phyloP scores from a whole-genome alignment of 2,113 vertebrate genomes.

The Psittacula cyanocephala region DNA sequence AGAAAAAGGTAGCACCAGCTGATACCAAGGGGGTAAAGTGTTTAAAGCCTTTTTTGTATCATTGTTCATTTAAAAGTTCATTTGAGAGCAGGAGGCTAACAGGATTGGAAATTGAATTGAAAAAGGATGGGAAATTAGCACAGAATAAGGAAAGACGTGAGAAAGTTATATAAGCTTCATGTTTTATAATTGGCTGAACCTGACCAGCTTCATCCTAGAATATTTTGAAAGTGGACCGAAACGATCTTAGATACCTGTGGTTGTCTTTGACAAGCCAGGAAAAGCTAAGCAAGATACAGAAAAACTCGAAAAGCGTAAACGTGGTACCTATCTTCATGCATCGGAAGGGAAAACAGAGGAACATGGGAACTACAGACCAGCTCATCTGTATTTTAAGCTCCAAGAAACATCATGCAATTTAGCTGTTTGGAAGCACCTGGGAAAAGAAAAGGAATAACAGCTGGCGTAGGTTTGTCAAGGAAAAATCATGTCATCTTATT shows the following conservation, averaged over 20 bases:
- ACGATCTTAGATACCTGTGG: constrained; percentile 27
- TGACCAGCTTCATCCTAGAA: constrained; percentile 44
- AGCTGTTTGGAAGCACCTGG: background rate
- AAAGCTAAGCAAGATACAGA: background rate
- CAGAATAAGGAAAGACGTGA: constrained; percentile 8
- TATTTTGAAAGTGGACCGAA: constrained; percentile 36
- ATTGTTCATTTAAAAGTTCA: constrained; percentile 43
- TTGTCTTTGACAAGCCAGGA: constrained; percentile 9
- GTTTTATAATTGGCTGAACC: constrained; percentile 57
- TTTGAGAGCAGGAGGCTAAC: constrained; percentile 26
- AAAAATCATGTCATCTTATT: background rate
- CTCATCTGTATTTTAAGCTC: background rate
- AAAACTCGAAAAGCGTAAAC: background rate
- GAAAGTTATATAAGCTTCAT: constrained; percentile 39
- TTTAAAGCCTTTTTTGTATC: constrained; percentile 45
- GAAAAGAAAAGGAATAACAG: background rate
- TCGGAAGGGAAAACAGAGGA: background rate
- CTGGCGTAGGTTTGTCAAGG: background rate
- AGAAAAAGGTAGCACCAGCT: constrained; percentile 11
- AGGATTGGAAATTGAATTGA: constrained; percentile 9
- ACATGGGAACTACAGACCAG: background rate
- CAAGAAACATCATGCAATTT: constrained; percentile 6
- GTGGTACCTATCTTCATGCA: background rate
- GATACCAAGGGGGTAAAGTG: constrained; percentile 9
- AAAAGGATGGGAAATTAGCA: constrained; percentile 22